These are phyloP conservation scores for Synergus japonicus DNA, from an alignment of 2,888 invertebrate species.

Conservation along the genomic window DNA sequence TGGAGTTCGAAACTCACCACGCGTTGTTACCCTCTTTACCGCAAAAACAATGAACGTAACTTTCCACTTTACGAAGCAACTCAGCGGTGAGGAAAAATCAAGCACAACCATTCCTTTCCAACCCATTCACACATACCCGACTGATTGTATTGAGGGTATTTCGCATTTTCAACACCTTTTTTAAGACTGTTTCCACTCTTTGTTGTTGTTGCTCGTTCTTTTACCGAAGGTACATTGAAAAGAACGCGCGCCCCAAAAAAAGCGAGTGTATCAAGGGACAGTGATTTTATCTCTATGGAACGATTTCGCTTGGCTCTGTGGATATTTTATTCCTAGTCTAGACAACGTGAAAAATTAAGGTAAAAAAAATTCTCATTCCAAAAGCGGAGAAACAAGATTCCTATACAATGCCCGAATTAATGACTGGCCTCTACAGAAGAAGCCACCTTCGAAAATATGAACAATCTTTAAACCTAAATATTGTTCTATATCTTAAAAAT, in stretches of 20 bases:
- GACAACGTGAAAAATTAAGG: neutral
- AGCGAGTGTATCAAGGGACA: neutral
- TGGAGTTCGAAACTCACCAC: slow-evolving; percentile 18
- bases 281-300: neutral
- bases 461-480: too few relatives aligned
- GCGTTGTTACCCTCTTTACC: neutral
- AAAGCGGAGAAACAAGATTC: neutral
- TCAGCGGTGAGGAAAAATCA: slow-evolving; percentile 27
- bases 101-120: slow-evolving; percentile 13
- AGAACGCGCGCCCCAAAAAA: neutral
- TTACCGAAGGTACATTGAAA: neutral
- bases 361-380: neutral
- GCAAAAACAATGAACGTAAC: slow-evolving; percentile 54
- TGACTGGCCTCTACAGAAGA: too few relatives aligned
- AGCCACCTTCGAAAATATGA: too few relatives aligned
- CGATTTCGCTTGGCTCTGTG: slow-evolving; percentile 1
- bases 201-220: slow-evolving; percentile 18
- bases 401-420: too few relatives aligned
- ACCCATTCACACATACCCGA: neutral
- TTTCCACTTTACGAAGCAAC: slow-evolving; percentile 51
- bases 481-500: too few relatives aligned
- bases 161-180: slow-evolving; percentile 35
- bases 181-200: neutral
- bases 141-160: slow-evolving; percentile 7
- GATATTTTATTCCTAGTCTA: neutral